Evolutionary conservation across 2,888 invertebrate genomes (phyloP).

Genomic region (Ichneumoninae sp.): DNA sequence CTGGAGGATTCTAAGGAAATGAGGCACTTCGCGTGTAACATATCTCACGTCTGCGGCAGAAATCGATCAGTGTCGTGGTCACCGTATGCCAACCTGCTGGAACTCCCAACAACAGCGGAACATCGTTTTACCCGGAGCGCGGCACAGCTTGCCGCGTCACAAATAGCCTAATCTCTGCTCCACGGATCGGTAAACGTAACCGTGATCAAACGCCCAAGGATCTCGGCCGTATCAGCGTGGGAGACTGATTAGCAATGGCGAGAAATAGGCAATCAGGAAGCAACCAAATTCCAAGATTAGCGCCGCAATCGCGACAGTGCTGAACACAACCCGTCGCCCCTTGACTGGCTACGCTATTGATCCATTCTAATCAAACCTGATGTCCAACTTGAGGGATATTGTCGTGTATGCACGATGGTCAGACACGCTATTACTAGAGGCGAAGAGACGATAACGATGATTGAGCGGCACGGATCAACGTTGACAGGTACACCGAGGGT

Average conservation of each 20-base stretch:
- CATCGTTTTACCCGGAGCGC: constrained; percentile 43
- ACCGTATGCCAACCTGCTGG: constrained; percentile 39
- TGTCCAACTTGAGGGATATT: not conserved
- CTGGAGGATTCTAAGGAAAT: constrained; percentile 67
- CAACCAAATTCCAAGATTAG: constrained; percentile 28
- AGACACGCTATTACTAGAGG: not conserved
- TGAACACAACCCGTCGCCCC: not conserved
- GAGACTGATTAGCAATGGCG: constrained; percentile 47
- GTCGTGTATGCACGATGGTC: not conserved
- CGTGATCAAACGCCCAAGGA: constrained; percentile 58
- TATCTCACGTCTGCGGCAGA: constrained; percentile 63
- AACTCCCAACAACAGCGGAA: constrained; percentile 40
- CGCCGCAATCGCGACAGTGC: not conserved
- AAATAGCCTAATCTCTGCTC: constrained; percentile 53
- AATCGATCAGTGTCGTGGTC: constrained; percentile 68
- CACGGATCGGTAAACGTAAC: constrained; percentile 54
- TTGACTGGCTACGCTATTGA: constrained; percentile 33
- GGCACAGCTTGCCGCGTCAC: constrained; percentile 52
- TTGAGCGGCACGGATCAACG: not conserved
- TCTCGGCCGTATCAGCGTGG: constrained; percentile 32
- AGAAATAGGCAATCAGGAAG: constrained; percentile 54
- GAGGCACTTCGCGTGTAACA: constrained; percentile 65
- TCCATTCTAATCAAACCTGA: constrained; percentile 47
- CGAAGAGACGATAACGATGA: not conserved
- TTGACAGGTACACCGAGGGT: too few species aligned